A percentile compares a stretch with the other conserved stretches of the same genome.
Evolutionary conservation across 1,140 invertebrate genomes (phyloP).

Genomic region (Drosophila ficusphila): DNA sequence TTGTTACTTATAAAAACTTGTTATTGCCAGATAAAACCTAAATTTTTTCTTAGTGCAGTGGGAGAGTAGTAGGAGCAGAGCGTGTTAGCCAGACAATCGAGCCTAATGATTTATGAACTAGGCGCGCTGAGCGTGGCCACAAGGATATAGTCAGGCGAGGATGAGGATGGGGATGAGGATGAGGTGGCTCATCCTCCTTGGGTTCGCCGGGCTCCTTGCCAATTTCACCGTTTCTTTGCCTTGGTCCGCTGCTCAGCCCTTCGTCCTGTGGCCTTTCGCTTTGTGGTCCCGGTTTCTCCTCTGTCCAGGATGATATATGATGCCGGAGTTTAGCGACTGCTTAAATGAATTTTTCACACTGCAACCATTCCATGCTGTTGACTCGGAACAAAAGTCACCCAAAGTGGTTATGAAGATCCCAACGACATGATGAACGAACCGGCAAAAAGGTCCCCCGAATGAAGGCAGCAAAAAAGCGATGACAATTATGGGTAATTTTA

Average conservation of each 20-base stretch:
- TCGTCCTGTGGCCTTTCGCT: background rate
- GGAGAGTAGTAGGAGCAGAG: slow-evolving; percentile 28
- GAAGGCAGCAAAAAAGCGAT: background rate
- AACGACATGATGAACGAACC: slow-evolving; percentile 31
- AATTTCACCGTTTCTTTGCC: slow-evolving; percentile 38
- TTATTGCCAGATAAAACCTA: too few relatives aligned
- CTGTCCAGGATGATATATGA: slow-evolving; percentile 66
- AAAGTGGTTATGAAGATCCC: slow-evolving; percentile 39
- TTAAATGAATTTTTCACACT: slow-evolving; percentile 80
- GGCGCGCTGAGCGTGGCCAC: slow-evolving; percentile 60
- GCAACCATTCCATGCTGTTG: slow-evolving; percentile 66
- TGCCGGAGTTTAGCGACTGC: slow-evolving; percentile 72
- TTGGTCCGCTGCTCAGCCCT: background rate
- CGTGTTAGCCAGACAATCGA: slow-evolving; percentile 79
- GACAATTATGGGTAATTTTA: slow-evolving; percentile 66
- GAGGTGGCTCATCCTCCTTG: background rate
- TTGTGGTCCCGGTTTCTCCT: slow-evolving; percentile 9
- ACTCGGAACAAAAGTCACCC: slow-evolving; percentile 70
- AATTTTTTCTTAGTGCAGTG: slow-evolving; percentile 4
- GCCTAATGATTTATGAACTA: slow-evolving; percentile 80
- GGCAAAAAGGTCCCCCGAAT: background rate
- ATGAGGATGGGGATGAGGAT: too few relatives aligned
- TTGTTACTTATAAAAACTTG: too few relatives aligned
- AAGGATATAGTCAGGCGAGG: slow-evolving; percentile 31
- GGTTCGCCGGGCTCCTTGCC: slow-evolving; percentile 35